Conservation (phyloP, 2,888 invertebrate genomes). For the Rotaria socialis region DNA sequence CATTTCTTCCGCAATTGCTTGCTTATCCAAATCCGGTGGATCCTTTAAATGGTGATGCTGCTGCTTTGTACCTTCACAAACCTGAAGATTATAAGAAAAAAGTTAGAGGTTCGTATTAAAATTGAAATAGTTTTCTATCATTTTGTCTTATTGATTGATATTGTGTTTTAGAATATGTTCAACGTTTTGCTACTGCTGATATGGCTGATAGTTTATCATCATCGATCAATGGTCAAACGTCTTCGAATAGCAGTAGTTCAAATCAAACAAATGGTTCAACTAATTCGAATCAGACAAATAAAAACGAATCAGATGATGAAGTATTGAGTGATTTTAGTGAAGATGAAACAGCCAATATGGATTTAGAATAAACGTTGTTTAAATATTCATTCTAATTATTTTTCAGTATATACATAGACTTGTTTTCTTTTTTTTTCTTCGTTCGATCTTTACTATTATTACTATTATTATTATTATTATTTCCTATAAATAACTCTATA, state of each 20-base stretch:
- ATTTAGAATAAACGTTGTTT: background rate
- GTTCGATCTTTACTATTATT: slow-evolving; percentile 16
- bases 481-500: background rate
- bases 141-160: too few relatives aligned
- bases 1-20: slow-evolving; percentile 95
- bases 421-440: background rate
- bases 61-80: slow-evolving; percentile 97
- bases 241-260: background rate
- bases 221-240: background rate
- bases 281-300: background rate
- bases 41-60: slow-evolving; percentile 97
- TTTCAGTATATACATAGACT: slow-evolving; percentile 28
- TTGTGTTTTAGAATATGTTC: background rate
- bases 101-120: slow-evolving; percentile 68
- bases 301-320: slow-evolving; percentile 18
- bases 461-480: slow-evolving; percentile 23
- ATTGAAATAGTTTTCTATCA: background rate
- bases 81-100: slow-evolving; percentile 99
- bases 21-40: slow-evolving; percentile 99
- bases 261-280: background rate
- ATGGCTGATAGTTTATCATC: slow-evolving; percentile 9
- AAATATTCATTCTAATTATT: background rate
- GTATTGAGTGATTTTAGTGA: slow-evolving; percentile 12
- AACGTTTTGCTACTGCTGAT: slow-evolving; percentile 35
- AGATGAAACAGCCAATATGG: slow-evolving; percentile 18